A percentile compares a stretch with the other conserved stretches of the same genome.
phyloP scores from a whole-genome alignment of 1,140 invertebrate species.

The Saccostrea cuccullata region DNA sequence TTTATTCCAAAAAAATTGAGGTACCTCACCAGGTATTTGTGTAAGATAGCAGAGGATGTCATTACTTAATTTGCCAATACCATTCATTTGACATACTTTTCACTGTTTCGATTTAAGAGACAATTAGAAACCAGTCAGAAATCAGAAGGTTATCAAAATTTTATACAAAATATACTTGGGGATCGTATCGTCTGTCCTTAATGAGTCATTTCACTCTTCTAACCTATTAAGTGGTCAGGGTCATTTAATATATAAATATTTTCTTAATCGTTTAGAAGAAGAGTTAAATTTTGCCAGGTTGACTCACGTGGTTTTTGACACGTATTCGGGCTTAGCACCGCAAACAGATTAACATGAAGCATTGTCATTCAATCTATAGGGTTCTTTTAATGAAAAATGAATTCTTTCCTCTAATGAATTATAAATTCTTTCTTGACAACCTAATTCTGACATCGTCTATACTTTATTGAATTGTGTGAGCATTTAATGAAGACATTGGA shows the following conservation, averaged over 20 bases:
- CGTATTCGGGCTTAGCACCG: neutral
- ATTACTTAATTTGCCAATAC: too few species aligned
- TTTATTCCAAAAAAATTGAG: too few species aligned
- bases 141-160: too few species aligned
- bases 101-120: too few species aligned
- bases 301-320: conserved; percentile 14
- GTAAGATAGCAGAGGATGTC: too few species aligned
- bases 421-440: conserved; percentile 30
- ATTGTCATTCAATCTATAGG: conserved; percentile 12
- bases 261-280: conserved; percentile 19
- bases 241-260: conserved; percentile 29
- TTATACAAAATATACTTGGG: too few species aligned
- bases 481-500: conserved; percentile 14
- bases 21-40: too few species aligned
- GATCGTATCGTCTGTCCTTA: neutral
- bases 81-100: too few species aligned
- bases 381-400: conserved; percentile 28
- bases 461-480: neutral
- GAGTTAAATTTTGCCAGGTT: conserved; percentile 14
- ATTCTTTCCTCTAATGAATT: conserved; percentile 30
- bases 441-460: neutral
- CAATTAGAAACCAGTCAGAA: too few species aligned
- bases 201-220: conserved; percentile 15
- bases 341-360: conserved; percentile 27
- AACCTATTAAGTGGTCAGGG: neutral